Evolutionary conservation across 2,888 invertebrate species (phyloP).

Genomic region (Stomorhina lunata): DNA sequence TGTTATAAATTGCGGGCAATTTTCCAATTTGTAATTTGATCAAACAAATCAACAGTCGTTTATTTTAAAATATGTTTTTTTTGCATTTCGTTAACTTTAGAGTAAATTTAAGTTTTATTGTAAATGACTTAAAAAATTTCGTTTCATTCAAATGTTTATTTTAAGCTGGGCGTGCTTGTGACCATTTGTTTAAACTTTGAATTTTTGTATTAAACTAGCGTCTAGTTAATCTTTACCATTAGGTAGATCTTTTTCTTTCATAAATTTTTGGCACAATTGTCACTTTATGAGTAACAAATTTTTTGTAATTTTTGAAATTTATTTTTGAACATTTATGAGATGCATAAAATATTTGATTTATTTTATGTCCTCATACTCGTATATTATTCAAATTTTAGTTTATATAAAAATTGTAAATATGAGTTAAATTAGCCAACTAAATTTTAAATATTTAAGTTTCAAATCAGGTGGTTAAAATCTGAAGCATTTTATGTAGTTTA

Average conservation of each 20-base stretch:
- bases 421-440: background rate
- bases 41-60: constrained; percentile 26
- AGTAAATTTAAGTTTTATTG: too few relatives aligned
- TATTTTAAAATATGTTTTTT: background rate
- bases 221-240: constrained; percentile 15
- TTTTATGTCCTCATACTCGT: constrained; percentile 15
- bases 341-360: constrained; percentile 29
- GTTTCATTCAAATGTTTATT: constrained; percentile 15
- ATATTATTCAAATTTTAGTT: background rate
- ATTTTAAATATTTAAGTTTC: background rate
- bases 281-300: background rate
- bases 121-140: too few relatives aligned
- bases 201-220: constrained; percentile 21
- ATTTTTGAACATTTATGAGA: constrained; percentile 5
- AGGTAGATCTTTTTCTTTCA: background rate
- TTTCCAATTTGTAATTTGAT: constrained; percentile 68
- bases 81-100: too few relatives aligned
- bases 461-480: constrained; percentile 40
- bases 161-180: constrained; percentile 50
- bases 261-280: constrained; percentile 40
- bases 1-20: constrained; percentile 66
- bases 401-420: background rate
- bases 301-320: background rate
- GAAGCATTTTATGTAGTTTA: background rate
- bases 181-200: constrained; percentile 41